Base-by-base conservation (phyloP, 2,113 vertebrate genomes). In the Centropus unirufus region DNA sequence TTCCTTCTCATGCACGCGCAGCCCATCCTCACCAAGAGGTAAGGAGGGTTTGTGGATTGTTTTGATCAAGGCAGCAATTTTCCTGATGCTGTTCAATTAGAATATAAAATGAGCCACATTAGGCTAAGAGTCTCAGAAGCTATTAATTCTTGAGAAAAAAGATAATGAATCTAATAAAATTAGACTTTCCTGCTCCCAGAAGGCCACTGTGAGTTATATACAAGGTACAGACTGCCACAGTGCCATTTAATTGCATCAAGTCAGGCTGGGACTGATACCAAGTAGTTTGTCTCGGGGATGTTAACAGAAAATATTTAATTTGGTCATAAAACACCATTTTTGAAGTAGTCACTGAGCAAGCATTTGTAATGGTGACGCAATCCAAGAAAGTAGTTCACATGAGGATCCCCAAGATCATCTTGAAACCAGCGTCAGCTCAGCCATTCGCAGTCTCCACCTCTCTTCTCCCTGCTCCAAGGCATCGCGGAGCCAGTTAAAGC, bases 81-180 rank as follows among this genome's bases (percentile, higher is more conserved):
- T 64, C 62, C 74, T n/a, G 32, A 19, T 27, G 34, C 75, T 66
- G 27, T 39, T 79, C 51, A 75, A 10, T 67, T 57, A 63, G 30
- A 58, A 18, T 18, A 68, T 26, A 32, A 52, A 67, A 61, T 67
- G 57, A 79, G 47, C 18, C 42, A 67, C 70, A n/a, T 79, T 40
- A 79, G 62, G 32, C 70, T 29, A 57, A 67, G 26, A 83, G 69
- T 70, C 78, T 70, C 78, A 74, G 61, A 57, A 87, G 82, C 62
- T 66, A n/a, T 90, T 95, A 72, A 72, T 67, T 88, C 86, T 83
- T 21, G 49, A 88, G 52, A 24, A 95, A 93, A 42, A 42, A 55
- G 70, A 83, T 83, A 95, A 90, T 67, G 36, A 79, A 79, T 62
- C 26, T 42, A 90, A 92, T 79, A 59, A 75, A 92, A 83, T 24